These are phyloP conservation scores for Grus americana DNA, from an alignment of 2,113 vertebrate genomes.

Conservation along the genomic window DNA sequence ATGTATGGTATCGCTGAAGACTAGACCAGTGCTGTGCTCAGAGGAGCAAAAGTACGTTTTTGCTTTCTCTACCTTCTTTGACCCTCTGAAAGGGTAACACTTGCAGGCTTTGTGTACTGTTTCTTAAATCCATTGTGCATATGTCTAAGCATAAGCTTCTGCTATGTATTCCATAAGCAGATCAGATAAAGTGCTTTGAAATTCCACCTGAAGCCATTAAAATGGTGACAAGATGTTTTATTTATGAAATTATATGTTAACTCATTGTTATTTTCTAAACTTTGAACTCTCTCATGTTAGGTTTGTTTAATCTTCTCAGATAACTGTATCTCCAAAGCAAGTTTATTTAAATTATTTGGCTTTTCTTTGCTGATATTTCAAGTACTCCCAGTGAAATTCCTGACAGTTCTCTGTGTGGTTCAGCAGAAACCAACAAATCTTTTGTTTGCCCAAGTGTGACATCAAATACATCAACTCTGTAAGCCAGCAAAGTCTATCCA, in stretches of 20 bases:
- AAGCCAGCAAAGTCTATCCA: not conserved
- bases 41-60: not conserved
- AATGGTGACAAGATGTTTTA: not conserved
- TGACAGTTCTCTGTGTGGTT: not conserved
- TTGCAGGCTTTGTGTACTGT: not conserved
- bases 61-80: not conserved
- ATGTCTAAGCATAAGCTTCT: not conserved
- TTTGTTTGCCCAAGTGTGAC: not conserved
- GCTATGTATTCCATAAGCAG: not conserved
- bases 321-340: not conserved
- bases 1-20: not conserved
- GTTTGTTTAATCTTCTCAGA: not conserved
- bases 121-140: not conserved
- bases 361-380: not conserved
- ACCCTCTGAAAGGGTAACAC: not conserved
- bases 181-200: not conserved
- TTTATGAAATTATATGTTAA: not conserved
- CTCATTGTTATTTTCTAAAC: not conserved
- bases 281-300: not conserved
- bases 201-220: not conserved
- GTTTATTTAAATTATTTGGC: not conserved
- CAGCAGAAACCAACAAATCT: not conserved
- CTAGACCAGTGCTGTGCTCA: not conserved
- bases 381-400: not conserved
- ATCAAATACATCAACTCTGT: not conserved